Percentiles rank a stretch among this genome's conserved stretches.
These are phyloP conservation scores for Drosophila kurseongensis DNA, from an alignment of 1,140 invertebrate species.

Conservation along the genomic window DNA sequence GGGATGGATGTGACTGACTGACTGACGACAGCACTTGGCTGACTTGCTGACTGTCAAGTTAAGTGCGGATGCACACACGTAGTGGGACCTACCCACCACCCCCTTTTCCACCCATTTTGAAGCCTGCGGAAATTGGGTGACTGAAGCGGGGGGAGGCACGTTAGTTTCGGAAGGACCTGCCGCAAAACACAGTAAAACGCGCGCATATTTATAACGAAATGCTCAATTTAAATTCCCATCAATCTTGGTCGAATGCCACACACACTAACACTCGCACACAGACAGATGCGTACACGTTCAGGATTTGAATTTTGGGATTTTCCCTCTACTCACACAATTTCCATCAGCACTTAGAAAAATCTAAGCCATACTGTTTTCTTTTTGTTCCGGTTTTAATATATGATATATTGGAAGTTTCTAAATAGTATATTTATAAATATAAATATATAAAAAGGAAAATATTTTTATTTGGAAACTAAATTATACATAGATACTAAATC, in stretches of 20 bases:
- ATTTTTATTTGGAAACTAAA: no score
- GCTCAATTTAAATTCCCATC: constrained; percentile 83
- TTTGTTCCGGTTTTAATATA: no score
- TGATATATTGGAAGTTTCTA: no score
- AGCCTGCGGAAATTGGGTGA: constrained; percentile 9
- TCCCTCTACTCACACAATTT: constrained; percentile 6
- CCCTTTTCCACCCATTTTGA: neutral
- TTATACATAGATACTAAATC: no score
- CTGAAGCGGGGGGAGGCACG: neutral
- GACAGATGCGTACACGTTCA: constrained; percentile 23
- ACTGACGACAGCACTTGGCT: constrained; percentile 46
- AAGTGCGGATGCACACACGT: constrained; percentile 59
- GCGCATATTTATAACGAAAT: constrained; percentile 83
- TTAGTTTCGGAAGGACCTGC: constrained; percentile 55
- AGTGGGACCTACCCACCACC: constrained; percentile 6
- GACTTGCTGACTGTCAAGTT: constrained; percentile 57
- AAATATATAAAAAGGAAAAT: no score
- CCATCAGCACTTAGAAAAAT: neutral
- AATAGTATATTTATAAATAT: no score
- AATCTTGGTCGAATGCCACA: constrained; percentile 74
- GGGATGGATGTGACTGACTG: constrained; percentile 15
- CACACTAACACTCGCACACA: constrained; percentile 26
- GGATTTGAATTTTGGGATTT: constrained; percentile 30
- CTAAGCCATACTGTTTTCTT: neutral
- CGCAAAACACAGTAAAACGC: constrained; percentile 79